Evolutionary conservation across 37 sponge, comb jelly and placozoan genomes (phyloP).

Genomic region (Diacarnus erythraeanus): DNA sequence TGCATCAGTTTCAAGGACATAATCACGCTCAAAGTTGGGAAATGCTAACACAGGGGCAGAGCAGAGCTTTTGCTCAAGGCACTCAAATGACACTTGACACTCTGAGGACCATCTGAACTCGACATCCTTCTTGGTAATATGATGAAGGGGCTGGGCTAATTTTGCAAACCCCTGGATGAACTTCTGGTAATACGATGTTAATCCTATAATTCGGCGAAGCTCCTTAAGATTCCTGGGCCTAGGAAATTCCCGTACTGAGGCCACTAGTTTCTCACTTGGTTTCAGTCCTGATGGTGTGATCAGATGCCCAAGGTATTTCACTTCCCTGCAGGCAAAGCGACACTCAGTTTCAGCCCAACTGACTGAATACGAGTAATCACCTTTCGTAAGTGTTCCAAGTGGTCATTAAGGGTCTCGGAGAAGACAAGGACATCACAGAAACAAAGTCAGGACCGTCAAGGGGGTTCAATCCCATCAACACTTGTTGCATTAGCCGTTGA

Average conservation of each 20-base stretch:
- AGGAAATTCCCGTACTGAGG: neutral
- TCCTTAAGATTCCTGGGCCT: neutral
- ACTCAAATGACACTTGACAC: no score
- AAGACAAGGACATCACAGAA: neutral
- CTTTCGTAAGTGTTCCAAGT: neutral
- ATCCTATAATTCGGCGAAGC: neutral
- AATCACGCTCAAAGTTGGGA: neutral
- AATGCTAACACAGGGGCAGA: neutral
- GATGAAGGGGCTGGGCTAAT: neutral
- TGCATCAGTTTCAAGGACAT: neutral
- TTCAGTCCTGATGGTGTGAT: neutral
- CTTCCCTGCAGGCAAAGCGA: neutral
- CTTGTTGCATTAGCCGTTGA: neutral
- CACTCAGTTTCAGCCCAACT: conserved; percentile 27
- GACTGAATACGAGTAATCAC: neutral
- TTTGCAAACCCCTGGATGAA: neutral
- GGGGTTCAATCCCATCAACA: neutral
- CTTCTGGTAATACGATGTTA: neutral
- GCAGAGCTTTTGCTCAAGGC: neutral
- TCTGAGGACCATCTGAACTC: no score
- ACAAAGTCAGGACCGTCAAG: neutral
- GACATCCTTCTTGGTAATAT: neutral
- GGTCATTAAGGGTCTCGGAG: neutral
- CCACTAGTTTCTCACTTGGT: neutral
- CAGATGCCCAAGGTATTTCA: neutral